Base-by-base conservation (phyloP, 2,888 invertebrate genomes). In the Odontothrips loti region DNA sequence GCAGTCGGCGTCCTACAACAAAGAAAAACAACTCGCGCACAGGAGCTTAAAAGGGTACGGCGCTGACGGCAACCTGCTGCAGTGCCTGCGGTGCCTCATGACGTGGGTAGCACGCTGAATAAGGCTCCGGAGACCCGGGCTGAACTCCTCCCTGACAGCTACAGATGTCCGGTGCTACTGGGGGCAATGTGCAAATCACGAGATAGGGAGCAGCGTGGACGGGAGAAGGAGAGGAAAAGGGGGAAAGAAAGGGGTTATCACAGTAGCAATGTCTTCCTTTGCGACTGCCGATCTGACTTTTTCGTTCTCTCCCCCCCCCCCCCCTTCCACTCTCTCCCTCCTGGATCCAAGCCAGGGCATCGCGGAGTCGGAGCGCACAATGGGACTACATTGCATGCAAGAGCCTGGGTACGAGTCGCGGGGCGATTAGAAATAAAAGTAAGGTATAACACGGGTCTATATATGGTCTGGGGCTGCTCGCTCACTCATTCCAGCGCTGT, bases 111-210 rank as follows among this genome's bases (percentile, higher is more conserved):
- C 34, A 43, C 34, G 34, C 34, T 43, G 34, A 43, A 43, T 43
- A 43, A 43, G 6, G 34, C 34, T 43, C 34, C 34, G 34, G 34
- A 43, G 34, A 43, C 34, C 3, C 34, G 2, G 34, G 3, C 34
- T 2, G 34, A 43, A 6, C 34, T 6, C 34, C 34, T 2, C 34
- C 34, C 34, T 15, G 68, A 75, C 68, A 75, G 27, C 68, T 75
- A 75, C 68, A 75, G 68, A 75, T 75, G 68, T 75, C 68, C 68
- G 23, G 23, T 75, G 68, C 68, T 27, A 75, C 68, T 27, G 12
- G 58, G 58, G 58, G 17, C 58, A 20, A 58, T 23, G 68, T 75
- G 68, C 68, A 75, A 75, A 75, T 75, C 68, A 75, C 68, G 68
- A 75, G 68, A 27, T 27, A 75, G 68, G n/a, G 15, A 17, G 58